Percentiles rank a stretch among this genome's conserved stretches.
These are phyloP conservation scores for Heterohyrax brucei DNA, from an alignment of 2,797 vertebrate species.

Conservation along the genomic window DNA sequence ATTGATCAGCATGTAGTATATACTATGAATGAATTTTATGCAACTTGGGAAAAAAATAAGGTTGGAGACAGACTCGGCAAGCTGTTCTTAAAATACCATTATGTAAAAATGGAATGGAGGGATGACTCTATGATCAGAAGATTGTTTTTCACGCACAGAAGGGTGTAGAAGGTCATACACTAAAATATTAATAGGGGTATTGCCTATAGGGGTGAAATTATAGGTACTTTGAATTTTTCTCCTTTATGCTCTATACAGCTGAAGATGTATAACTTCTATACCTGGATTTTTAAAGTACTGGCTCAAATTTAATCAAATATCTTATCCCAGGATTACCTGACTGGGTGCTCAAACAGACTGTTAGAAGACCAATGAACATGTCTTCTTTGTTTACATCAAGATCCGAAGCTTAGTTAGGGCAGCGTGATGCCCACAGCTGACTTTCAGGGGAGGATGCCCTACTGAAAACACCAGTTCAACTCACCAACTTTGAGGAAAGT, in stretches of 20 bases:
- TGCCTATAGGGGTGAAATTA: background rate
- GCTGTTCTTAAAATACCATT: conserved; percentile 22
- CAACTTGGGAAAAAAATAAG: conserved; percentile 10
- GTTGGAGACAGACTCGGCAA: conserved; percentile 4
- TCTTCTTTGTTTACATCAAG: conserved; percentile 63
- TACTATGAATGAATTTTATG: conserved; percentile 19
- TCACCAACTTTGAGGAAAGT: conserved; percentile 97
- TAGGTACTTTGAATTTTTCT: conserved; percentile 5
- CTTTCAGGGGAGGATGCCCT: background rate
- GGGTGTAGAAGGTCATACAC: background rate
- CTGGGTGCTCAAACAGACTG: background rate
- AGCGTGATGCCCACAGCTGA: background rate
- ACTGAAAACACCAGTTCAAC: conserved; percentile 78
- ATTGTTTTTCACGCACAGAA: background rate
- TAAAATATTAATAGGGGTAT: background rate
- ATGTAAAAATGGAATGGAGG: background rate
- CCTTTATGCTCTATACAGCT: background rate
- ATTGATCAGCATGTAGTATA: background rate
- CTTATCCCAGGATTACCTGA: background rate
- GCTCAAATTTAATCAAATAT: conserved; percentile 40
- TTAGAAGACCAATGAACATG: conserved; percentile 45
- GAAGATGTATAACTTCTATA: background rate
- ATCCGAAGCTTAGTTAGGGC: conserved; percentile 30
- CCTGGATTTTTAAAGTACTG: conserved; percentile 52
- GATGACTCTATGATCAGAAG: conserved; percentile 48